Evolutionary conservation across 2,797 vertebrate species (phyloP).

Genomic region (Percopsis omiscomaycus): DNA sequence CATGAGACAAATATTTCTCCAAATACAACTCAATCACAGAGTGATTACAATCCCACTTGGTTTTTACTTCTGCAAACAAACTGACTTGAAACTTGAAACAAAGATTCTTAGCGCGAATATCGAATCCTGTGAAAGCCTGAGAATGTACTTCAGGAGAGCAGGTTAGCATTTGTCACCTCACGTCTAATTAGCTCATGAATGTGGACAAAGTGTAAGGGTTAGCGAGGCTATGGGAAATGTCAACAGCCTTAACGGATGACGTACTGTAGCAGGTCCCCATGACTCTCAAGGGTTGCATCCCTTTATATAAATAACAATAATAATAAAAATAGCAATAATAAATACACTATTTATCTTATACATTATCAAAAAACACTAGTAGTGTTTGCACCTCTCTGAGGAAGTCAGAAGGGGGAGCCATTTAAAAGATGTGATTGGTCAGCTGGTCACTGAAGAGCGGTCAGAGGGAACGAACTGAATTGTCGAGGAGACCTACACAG

Average conservation of each 20-base stretch:
- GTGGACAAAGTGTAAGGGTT: conserved; percentile 10
- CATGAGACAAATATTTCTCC: too few relatives aligned
- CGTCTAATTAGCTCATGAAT: conserved; percentile 45
- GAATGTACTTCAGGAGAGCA: neutral
- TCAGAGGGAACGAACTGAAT: neutral
- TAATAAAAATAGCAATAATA: too few relatives aligned
- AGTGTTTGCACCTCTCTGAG: neutral
- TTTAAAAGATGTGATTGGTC: conserved; percentile 17
- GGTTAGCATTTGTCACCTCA: conserved; percentile 40
- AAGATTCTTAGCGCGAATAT: too few relatives aligned
- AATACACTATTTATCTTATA: too few relatives aligned
- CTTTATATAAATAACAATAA: too few relatives aligned
- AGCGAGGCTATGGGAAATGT: neutral
- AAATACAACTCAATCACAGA: too few relatives aligned
- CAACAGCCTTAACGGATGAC: conserved; percentile 5
- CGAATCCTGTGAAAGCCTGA: too few relatives aligned
- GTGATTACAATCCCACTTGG: too few relatives aligned
- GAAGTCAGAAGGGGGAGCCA: conserved; percentile 16
- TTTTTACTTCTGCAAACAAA: too few relatives aligned
- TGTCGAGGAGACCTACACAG: neutral
- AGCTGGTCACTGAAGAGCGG: conserved; percentile 18
- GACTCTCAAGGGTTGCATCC: too few relatives aligned
- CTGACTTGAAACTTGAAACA: too few relatives aligned
- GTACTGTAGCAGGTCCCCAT: neutral
- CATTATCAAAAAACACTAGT: neutral